These are phyloP conservation scores for Lordiphosa clarofinis DNA, from an alignment of 1,140 invertebrate species.

Conservation along the genomic window DNA sequence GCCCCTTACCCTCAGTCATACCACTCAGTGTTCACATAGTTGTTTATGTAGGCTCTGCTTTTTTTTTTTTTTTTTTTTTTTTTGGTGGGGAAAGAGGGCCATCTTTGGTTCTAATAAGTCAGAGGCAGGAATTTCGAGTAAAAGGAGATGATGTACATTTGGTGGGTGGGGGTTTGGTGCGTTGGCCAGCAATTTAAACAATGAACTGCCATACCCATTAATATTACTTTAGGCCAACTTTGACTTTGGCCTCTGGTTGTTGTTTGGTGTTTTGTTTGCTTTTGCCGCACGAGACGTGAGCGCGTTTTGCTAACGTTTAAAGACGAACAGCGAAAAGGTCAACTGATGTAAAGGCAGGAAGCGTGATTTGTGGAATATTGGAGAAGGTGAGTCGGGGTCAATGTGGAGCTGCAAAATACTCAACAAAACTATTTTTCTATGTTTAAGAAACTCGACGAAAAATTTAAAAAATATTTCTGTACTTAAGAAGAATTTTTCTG, in stretches of 20 bases:
- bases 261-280: conserved; percentile 25
- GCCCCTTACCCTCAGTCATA: neutral
- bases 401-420: too few species aligned
- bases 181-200: conserved; percentile 59
- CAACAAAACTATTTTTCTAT: too few species aligned
- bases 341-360: too few species aligned
- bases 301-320: conserved; percentile 6
- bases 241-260: conserved; percentile 38
- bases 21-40: conserved; percentile 16
- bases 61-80: conserved; percentile 7
- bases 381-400: too few species aligned
- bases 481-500: too few species aligned
- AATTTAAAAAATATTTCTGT: too few species aligned
- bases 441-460: too few species aligned
- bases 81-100: conserved; percentile 19
- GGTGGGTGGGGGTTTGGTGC: neutral
- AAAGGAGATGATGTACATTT: conserved; percentile 7
- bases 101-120: conserved; percentile 58
- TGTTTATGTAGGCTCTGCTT: conserved; percentile 34
- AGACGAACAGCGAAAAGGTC: too few species aligned
- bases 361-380: too few species aligned
- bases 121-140: conserved; percentile 12
- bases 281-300: conserved; percentile 36
- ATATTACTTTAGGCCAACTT: conserved; percentile 71
- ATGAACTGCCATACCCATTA: conserved; percentile 72